Base-by-base conservation (phyloP, 2,888 invertebrate species). In the Thera obeliscata region DNA sequence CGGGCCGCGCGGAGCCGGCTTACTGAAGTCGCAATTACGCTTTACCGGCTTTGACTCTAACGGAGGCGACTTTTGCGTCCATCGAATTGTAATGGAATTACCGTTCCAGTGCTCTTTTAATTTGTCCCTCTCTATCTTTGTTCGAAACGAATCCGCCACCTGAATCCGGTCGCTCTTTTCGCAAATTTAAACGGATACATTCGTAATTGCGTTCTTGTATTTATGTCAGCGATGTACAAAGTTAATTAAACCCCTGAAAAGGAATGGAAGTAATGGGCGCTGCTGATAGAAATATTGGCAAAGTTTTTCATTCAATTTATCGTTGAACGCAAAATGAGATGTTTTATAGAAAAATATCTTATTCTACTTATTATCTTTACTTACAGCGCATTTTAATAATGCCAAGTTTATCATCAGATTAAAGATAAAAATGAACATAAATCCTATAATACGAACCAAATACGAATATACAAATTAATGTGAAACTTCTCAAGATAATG, bases 51-150 rank as follows among this genome's bases (percentile, higher is more conserved):
- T 90, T 90, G 90, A 91, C 83, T 89, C 87, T 84, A 85, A 87
- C 89, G 86, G 81, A 89, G 86, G 85, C 88, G 90, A 93, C 91
- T 91, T 91, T 91, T 91, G 91, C 90, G 89, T 91, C 90, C 90
- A 93, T 92, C 91, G 91, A 92, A 91, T 89, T 91, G 93, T 92
- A 93, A 93, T 91, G 87, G 88, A 92, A 93, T 93, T 91, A 93
- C 89, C 88, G 90, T 89, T 89, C 87, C 87, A 86, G 85, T 88
- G 87, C 89, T 88, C 91, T 92, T 93, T 91, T 92, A 92, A 92
- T 92, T 92, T 90, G 87, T 88, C 86, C 61, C 63, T 69, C 84
- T 85, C 86, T 84, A 83, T 87, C 87, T 88, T 85, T 85, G 85
- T 85, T 85, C 86, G 86, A 86, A 91, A 87, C 85, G 87, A 89